Conservation (phyloP, 2,113 vertebrate genomes). For the Strigops habroptila region DNA sequence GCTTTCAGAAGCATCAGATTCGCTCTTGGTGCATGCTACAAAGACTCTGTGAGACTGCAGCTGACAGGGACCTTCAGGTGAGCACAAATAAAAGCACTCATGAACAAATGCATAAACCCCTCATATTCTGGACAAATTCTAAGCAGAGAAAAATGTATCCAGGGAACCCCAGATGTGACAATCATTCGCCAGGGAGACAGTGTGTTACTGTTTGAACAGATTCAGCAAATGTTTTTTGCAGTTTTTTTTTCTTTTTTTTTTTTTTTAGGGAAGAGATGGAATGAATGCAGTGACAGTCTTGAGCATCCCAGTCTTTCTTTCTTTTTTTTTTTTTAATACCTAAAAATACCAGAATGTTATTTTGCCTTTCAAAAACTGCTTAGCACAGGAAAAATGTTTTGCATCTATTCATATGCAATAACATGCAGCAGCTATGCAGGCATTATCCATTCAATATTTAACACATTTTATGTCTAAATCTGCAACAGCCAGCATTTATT, state of each 20-base stretch:
- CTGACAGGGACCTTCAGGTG: not conserved
- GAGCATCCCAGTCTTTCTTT: not conserved
- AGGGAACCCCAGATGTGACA: not conserved
- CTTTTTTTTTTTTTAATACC: not conserved
- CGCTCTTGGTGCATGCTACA: not conserved
- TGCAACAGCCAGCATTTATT: not conserved
- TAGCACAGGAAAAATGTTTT: not conserved
- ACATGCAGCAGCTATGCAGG: not conserved
- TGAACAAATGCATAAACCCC: not conserved
- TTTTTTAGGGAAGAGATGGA: not conserved
- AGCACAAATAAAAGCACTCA: not conserved
- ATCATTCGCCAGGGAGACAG: not conserved
- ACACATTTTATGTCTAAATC: not conserved
- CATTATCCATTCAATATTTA: not conserved
- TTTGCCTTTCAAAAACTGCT: not conserved
- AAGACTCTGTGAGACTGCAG: not conserved
- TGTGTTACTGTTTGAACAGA: not conserved
- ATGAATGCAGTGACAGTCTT: not conserved
- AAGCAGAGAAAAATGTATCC: not conserved
- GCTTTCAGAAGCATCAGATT: not conserved
- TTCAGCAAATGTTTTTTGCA: not conserved
- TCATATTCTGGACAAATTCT: not conserved
- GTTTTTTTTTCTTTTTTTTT: too few species aligned
- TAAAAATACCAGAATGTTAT: not conserved
- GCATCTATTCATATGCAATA: not conserved